Base-by-base conservation (phyloP, 2,797 vertebrate genomes). In the Alauda arvensis region DNA sequence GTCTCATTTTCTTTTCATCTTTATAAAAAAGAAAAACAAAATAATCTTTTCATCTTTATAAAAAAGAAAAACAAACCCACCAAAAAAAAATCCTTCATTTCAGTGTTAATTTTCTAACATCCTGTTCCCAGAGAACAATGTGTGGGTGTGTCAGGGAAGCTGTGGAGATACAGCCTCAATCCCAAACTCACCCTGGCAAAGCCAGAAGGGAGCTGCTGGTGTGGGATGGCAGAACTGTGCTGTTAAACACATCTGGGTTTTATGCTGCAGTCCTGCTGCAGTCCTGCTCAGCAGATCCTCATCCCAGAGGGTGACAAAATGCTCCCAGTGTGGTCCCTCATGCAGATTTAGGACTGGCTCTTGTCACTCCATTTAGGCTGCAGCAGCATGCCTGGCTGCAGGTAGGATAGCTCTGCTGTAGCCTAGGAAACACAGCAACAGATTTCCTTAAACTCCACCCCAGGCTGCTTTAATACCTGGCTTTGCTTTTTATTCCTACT, bases 81-180 rank as follows among this genome's bases (percentile, higher is more conserved):
- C 6, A 59, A 72, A 12, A 60, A 74, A 55, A 45, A 61, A n/a
- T 51, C 37, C 51, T 91, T 92, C 57, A 74, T 85, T 62, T 74
- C 57, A 56, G 55, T 85, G 85, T 68, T 83, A 34, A n/a, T 85
- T 77, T 85, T 80, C 75, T 85, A 40, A 92, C 91, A 92, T 94
- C 90, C 91, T 94, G 87, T 75, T 93, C 37, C 77, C 3, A 4
- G 51, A 91, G 79, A 91, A 93, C 87, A 91, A 77, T 95, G 84
- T 63, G 26, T 59, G 88, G 93, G 88, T 84, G 85, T 90, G 90
- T 63, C 55, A 7, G 87, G 90, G 86, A 89, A 92, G 89, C 80
- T 52, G 74, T 5, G 33, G 61, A 51, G 61, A 40, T 74, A 19
- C 67, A 62, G 20, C 81, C 77, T 60, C 2, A 6, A 16, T 45